These are phyloP conservation scores for Rhaphigaster nebulosa DNA, from an alignment of 2,888 invertebrate species.

Conservation along the genomic window DNA sequence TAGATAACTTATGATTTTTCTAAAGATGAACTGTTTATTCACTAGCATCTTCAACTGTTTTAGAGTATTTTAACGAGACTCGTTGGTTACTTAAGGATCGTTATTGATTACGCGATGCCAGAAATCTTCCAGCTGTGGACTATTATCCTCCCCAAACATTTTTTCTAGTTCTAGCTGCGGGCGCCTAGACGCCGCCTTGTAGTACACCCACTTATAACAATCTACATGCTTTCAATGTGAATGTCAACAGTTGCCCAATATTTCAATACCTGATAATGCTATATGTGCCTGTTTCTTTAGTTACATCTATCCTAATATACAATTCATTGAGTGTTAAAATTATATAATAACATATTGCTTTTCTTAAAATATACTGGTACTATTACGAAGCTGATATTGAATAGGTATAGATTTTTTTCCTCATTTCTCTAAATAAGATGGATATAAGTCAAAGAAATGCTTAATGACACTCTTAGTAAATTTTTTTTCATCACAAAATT, in stretches of 20 bases:
- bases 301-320: too few relatives aligned
- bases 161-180: background rate
- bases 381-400: too few relatives aligned
- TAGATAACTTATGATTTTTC: background rate
- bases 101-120: background rate
- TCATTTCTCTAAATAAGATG: too few relatives aligned
- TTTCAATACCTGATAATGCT: background rate
- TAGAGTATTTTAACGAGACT: background rate
- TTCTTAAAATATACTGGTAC: too few relatives aligned
- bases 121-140: constrained; percentile 2
- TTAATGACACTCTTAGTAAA: too few relatives aligned
- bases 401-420: too few relatives aligned
- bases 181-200: constrained; percentile 12
- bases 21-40: background rate
- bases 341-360: too few relatives aligned
- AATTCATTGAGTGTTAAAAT: too few relatives aligned
- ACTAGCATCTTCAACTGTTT: background rate
- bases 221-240: background rate
- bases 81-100: background rate
- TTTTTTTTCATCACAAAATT: too few relatives aligned
- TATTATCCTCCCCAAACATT: background rate
- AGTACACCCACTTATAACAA: constrained; percentile 9
- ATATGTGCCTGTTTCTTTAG: too few relatives aligned
- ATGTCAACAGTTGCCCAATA: background rate
- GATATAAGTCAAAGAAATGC: too few relatives aligned